These are phyloP conservation scores for Circaetus gallicus DNA, from an alignment of 2,113 vertebrate species.

Conservation along the genomic window DNA sequence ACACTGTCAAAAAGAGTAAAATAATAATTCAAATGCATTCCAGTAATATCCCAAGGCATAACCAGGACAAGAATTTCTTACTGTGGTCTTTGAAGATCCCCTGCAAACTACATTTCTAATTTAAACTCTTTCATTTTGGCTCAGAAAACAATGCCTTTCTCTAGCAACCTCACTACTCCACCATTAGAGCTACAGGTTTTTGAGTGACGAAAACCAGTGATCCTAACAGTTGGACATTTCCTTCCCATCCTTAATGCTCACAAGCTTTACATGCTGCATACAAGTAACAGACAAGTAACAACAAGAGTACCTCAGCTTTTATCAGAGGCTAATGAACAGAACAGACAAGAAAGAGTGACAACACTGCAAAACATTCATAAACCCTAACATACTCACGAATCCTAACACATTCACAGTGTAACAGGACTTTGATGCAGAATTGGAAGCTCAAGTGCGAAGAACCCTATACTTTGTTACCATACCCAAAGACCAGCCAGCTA, in stretches of 20 bases:
- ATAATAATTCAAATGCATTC: not conserved
- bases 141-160: not conserved
- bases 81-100: not conserved
- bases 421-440: not conserved
- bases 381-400: not conserved
- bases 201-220: not conserved
- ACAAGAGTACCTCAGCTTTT: not conserved
- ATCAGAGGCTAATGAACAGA: not conserved
- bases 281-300: no score
- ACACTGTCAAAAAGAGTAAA: not conserved
- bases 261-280: not conserved
- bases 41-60: not conserved
- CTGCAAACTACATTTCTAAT: not conserved
- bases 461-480: not conserved
- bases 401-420: not conserved
- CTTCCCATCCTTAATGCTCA: not conserved
- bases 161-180: not conserved
- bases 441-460: not conserved
- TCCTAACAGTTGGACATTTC: not conserved
- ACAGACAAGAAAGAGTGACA: not conserved
- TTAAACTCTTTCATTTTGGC: not conserved
- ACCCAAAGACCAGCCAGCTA: not conserved
- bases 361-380: not conserved
- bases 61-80: not conserved
- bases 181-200: not conserved